Conservation (phyloP, 2,113 vertebrate genomes). For the Odontophorus gujanensis region DNA sequence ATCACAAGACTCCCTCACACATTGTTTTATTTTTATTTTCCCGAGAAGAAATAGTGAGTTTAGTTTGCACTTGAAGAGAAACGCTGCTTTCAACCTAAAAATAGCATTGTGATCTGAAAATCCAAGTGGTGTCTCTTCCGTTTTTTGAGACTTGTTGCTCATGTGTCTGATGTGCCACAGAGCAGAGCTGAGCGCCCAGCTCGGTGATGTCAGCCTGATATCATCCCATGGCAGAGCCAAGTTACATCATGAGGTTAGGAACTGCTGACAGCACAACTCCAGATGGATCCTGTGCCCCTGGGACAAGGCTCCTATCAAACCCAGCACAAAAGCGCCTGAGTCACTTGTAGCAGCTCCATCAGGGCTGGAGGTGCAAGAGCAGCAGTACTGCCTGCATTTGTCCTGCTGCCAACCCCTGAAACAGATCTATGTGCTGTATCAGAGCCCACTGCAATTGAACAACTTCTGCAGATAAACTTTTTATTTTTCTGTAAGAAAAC, state of each 20-base stretch:
- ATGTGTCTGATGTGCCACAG: neutral
- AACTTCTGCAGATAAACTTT: neutral
- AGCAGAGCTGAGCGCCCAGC: constrained; percentile 44
- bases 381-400: neutral
- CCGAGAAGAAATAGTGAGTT: neutral
- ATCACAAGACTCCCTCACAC: neutral
- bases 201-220: constrained; percentile 41
- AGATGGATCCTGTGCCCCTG: constrained; percentile 48
- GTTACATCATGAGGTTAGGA: constrained; percentile 64
- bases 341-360: constrained; percentile 4
- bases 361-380: constrained; percentile 16
- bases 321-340: constrained; percentile 35
- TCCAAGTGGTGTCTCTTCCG: neutral
- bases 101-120: constrained; percentile 39
- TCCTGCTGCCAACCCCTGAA: constrained; percentile 8
- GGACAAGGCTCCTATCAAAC: constrained; percentile 19
- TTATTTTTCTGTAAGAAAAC: neutral
- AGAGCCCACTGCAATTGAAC: neutral
- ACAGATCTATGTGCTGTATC: neutral
- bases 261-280: constrained; percentile 58
- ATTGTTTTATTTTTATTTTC: neutral
- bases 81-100: constrained; percentile 7
- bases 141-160: neutral
- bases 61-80: constrained; percentile 19
- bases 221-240: constrained; percentile 55